Evolutionary conservation across 2,113 vertebrate species (phyloP), one percentile per base, ranked within the genome.

Genomic region (Stegastes partitus): DNA sequence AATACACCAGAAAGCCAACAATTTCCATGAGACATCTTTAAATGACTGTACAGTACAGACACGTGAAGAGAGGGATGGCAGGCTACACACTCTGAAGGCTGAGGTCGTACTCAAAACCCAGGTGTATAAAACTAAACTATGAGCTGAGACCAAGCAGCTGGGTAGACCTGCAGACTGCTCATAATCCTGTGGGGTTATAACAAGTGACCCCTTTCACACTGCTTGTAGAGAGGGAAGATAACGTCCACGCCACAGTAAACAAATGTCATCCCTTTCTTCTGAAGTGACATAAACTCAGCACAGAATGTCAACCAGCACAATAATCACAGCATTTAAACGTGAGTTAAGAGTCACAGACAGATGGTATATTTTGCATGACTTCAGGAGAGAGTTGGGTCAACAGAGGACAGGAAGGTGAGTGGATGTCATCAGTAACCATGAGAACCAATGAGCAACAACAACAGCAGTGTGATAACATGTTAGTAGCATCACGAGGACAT

Each of bases 401-500:
- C 10, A 34, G 31, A 34, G 31, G 31, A 34, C 8, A 34, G 31
- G 31, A 34, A 34, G 31, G 7, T 34, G 31, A 31, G 28, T 31
- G 28, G 28, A 34, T 9, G 7, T 34, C 31, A 34, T 34, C 31
- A 34, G 31, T 34, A 34, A 34, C 31, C 31, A 34, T 34, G 22
- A 58, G 19, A 26, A 57, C 26, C 18, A 31, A 44, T 45, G 53
- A 31, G 18, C 53, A 67, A 56, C 22, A 28, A 74, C 28, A 65
- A 0, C 1, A 44, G 73, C 47, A 12, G 3, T 31, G 31, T 34
- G 31, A 34, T 9, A 10, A 19, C 18, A 4, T 47, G 45, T 19
- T 68, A 21, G 37, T 72, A 25, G 68, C 63, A 66, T 50, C 23
- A 67, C 15, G 31, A 57, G 19, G 23, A 80, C 59, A 79, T 71